Percentiles rank a stretch among this genome's conserved stretches.
These are phyloP conservation scores for Condylura cristata DNA, from an alignment of 2,113 vertebrate genomes.

Conservation along the genomic window DNA sequence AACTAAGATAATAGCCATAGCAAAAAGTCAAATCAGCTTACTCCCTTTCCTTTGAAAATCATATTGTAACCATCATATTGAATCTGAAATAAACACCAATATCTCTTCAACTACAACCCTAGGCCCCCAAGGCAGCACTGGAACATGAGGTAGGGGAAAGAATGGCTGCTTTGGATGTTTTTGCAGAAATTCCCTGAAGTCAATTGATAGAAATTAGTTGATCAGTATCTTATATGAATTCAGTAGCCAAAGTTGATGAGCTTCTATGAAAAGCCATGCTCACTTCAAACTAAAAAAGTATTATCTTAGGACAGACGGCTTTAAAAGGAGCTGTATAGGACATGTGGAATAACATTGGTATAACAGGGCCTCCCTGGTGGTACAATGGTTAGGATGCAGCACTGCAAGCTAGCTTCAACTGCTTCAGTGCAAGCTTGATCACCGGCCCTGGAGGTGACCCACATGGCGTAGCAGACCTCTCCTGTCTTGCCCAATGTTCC, in stretches of 20 bases:
- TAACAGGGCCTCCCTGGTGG: no score
- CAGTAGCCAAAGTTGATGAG: background rate
- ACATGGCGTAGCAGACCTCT: no score
- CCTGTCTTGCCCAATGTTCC: no score
- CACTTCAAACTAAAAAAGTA: background rate
- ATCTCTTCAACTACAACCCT: background rate
- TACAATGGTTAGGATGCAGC: no score
- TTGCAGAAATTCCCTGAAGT: background rate
- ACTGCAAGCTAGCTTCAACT: no score
- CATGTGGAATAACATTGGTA: background rate
- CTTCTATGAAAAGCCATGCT: conserved; percentile 40
- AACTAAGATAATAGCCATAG: background rate
- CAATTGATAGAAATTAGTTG: background rate
- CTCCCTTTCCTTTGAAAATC: background rate
- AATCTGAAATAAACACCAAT: background rate
- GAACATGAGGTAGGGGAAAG: background rate
- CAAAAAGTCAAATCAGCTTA: background rate
- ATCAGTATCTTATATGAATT: background rate
- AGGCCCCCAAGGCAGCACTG: background rate
- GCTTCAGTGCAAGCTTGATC: no score
- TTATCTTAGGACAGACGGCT: background rate
- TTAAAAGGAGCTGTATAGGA: background rate
- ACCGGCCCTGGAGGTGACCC: no score
- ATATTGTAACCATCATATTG: background rate
- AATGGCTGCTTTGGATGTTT: background rate